phyloP scores from a whole-genome alignment of 2,888 invertebrate species.

The Allacma fusca region DNA sequence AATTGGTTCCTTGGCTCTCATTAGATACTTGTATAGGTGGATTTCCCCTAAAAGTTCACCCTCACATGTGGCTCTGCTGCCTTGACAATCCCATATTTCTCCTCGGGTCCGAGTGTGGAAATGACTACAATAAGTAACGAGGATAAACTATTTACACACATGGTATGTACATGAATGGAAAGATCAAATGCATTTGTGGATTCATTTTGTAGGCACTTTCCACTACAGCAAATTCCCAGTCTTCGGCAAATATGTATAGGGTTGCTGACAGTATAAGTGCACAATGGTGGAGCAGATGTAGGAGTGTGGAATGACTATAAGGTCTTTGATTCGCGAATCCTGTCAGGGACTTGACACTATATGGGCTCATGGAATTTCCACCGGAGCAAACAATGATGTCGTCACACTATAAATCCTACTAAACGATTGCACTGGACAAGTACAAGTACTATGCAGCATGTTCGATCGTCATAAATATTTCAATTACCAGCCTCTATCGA shows the following conservation, averaged over 20 bases:
- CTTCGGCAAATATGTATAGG: too few relatives aligned
- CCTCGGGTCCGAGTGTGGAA: background rate
- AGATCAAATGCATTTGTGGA: too few relatives aligned
- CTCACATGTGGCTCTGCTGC: background rate
- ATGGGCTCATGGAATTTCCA: conserved; percentile 18
- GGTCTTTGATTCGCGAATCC: conserved; percentile 26
- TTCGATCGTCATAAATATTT: conserved; percentile 43
- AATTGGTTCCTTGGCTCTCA: conserved; percentile 2
- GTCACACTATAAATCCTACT: conserved; percentile 41
- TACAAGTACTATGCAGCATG: conserved; percentile 43
- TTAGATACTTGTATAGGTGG: background rate
- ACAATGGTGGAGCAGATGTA: conserved; percentile 10
- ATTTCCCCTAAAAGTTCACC: background rate
- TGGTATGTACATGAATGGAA: background rate
- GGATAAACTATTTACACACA: background rate
- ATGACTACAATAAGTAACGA: background rate
- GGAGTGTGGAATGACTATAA: conserved; percentile 10
- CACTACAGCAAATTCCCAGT: too few relatives aligned
- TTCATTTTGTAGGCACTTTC: too few relatives aligned
- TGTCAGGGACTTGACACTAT: background rate
- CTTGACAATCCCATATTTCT: background rate
- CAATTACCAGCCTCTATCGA: conserved; percentile 37
- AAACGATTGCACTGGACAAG: conserved; percentile 45
- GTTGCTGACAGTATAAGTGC: background rate
- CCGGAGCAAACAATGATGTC: conserved; percentile 35